Evolutionary conservation across 2,888 invertebrate species (phyloP), one percentile per base, ranked within the genome.

Genomic region (Rotaria magnacalcarata): DNA sequence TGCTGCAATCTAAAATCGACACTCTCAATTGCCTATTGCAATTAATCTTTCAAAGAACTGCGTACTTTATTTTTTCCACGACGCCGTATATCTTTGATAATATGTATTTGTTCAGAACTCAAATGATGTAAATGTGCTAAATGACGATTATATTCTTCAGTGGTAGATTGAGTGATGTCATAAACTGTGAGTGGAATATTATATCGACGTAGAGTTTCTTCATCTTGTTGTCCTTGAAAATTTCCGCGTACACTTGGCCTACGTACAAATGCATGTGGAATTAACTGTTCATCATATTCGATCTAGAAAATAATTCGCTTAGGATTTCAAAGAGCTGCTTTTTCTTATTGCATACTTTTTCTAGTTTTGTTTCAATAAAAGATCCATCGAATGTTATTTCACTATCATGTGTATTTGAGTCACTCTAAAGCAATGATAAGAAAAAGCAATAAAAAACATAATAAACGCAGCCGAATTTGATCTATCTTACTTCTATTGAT

Each of bases 1-100:
- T 47, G 80, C 80, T 47, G 80, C 80, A 47, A 80, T 47, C 80
- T 80, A 80, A 80, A 11, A 24, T 11, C 24, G 3, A 16, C 1
- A 75, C 11, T 7, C 50, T 8, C 11, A 47, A 43, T 8, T 21
- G 10, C 3, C 6, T 34, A 34, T 43, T 41, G 43, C 16, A 8
- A 34, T 75, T 19, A 4, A 19, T 27, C 34, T 34, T 19, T 0
- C 34, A 67, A 3, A 27, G 34, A 34, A 34, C 34, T 34, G 34
- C 34, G 16, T 80, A 80, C 80, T 47, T 80, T 80, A 80, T 80
- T 80, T 24, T 80, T 80, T 47, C 80, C 80, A 43, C 80, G 80
- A 24, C 80, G 80, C n/a, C 80, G 43, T 3, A 80, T 80, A 43
- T 80, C 80, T 80, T 80, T 80, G 0, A 80, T 80, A n/a, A 80